Conservation (phyloP, 2,888 invertebrate species). For the Tolmerus cingulatus region DNA sequence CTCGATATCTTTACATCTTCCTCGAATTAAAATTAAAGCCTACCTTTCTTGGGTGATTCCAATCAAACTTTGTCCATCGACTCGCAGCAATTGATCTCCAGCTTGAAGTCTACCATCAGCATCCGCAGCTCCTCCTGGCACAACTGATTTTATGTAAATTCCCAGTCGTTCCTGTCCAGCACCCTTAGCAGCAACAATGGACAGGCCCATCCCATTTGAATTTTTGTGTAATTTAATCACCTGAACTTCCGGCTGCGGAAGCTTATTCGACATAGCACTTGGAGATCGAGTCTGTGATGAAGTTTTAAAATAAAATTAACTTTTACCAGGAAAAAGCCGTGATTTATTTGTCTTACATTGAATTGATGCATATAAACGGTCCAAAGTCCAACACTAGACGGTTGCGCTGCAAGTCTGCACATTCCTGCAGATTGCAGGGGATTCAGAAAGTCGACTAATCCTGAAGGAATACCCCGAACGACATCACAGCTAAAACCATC, state of each 20-base stretch:
- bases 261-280: constrained; percentile 72
- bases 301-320: background rate
- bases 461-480: constrained; percentile 92
- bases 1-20: background rate
- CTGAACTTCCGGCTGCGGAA: constrained; percentile 77
- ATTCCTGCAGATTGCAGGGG: constrained; percentile 85
- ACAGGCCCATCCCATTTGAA: constrained; percentile 96
- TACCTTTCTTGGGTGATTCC: constrained; percentile 82
- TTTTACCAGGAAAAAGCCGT: background rate
- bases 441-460: constrained; percentile 85
- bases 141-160: constrained; percentile 98
- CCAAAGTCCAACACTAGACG: constrained; percentile 92
- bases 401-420: constrained; percentile 89
- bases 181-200: constrained; percentile 97
- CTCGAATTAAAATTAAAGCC: background rate
- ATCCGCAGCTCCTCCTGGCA: constrained; percentile 91
- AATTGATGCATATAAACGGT: constrained; percentile 88
- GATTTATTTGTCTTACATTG: constrained; percentile 60
- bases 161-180: constrained; percentile 85
- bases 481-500: constrained; percentile 98
- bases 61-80: constrained; percentile 94
- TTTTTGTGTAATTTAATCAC: constrained; percentile 92
- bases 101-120: constrained; percentile 93
- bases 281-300: constrained; percentile 68
- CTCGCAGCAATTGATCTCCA: constrained; percentile 95